Conservation (phyloP, 2,797 vertebrate genomes). For the Protonibea diacanthus region DNA sequence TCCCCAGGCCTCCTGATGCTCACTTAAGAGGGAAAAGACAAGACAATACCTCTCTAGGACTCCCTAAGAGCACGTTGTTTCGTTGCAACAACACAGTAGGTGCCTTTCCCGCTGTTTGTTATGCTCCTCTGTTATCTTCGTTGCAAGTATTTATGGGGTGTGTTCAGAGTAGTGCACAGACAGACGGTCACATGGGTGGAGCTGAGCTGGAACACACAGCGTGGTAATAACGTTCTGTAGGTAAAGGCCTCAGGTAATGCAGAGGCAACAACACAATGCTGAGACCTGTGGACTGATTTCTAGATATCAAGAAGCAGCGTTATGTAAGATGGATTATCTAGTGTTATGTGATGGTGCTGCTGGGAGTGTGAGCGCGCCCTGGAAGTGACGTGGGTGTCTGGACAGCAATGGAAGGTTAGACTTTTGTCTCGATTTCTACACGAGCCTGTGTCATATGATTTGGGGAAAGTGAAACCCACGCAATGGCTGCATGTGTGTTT, state of each 20-base stretch:
- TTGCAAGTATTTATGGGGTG: conserved; percentile 71
- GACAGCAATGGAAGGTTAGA: conserved; percentile 61
- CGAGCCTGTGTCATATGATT: conserved; percentile 42
- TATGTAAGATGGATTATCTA: conserved; percentile 70
- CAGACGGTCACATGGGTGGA: conserved; percentile 69
- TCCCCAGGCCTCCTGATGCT: conserved; percentile 76
- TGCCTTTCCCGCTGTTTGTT: conserved; percentile 68
- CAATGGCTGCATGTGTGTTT: conserved; percentile 63
- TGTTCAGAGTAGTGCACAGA: conserved; percentile 58
- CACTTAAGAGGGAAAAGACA: conserved; percentile 73
- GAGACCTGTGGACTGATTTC: conserved; percentile 30
- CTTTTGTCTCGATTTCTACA: conserved; percentile 58
- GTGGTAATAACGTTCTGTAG: conserved; percentile 36
- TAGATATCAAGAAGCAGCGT: conserved; percentile 57
- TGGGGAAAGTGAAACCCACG: conserved; percentile 63
- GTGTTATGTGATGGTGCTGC: conserved; percentile 60
- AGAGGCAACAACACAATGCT: conserved; percentile 34
- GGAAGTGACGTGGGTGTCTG: conserved; percentile 60
- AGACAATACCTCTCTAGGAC: conserved; percentile 67
- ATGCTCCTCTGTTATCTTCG: conserved; percentile 58
- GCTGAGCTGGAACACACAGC: conserved; percentile 43
- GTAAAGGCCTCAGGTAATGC: conserved; percentile 45
- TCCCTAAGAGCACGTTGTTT: conserved; percentile 59
- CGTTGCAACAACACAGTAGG: conserved; percentile 75
- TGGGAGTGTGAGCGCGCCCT: conserved; percentile 37